Base-by-base conservation (phyloP, 2,888 invertebrate species). In the Heteropelma amictum region DNA sequence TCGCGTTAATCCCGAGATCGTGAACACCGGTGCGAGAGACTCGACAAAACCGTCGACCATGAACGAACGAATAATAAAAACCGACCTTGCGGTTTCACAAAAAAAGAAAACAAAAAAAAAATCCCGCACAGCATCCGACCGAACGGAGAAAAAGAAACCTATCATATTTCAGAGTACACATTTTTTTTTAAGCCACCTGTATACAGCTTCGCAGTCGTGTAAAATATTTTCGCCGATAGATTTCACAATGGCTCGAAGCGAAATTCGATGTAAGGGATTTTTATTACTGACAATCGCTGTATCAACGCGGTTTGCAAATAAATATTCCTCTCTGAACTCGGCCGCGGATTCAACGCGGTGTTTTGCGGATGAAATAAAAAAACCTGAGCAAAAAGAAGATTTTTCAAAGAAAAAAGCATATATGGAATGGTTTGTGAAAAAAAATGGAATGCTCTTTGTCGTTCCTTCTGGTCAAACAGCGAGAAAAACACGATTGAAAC, bases 401-500 rank as follows among this genome's bases (percentile, higher is more conserved):
- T 33, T 17, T n/a, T 4, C 35, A 35, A 38, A 38, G 14, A 38
- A 38, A 38, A 19, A 33, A 33, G 14, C 1, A 19, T 21, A 10
- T 33, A 53, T 21, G 19, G 3, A n/a, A 19, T 5, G n/a, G 21
- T 35, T 53, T 4, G 21, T n/a, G n/a, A n/a, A 30, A 26, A 40
- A 70, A 73, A 73, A 47, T 26, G 21, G 54, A 68, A 49, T 10
- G 40, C 33, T 56, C 45, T 14, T 21, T 61, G 19, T 63, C 12
- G 10, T 6, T 8, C 21, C 12, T 14, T 26, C 38, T 56, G 21
- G 54, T 60, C 65, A 49, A 65, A 70, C 65, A 64, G 51, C 68
- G 63, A 56, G 53, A 74, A 69, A 64, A 23, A 45, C 74, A 65
- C 60, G 60, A 70, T 74, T 74, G 69, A 70, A 74, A 74, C 60